Percentiles rank a stretch among this genome's conserved stretches.
These are phyloP conservation scores for Acromyrmex heyeri DNA, from an alignment of 1,140 invertebrate species.

Conservation along the genomic window DNA sequence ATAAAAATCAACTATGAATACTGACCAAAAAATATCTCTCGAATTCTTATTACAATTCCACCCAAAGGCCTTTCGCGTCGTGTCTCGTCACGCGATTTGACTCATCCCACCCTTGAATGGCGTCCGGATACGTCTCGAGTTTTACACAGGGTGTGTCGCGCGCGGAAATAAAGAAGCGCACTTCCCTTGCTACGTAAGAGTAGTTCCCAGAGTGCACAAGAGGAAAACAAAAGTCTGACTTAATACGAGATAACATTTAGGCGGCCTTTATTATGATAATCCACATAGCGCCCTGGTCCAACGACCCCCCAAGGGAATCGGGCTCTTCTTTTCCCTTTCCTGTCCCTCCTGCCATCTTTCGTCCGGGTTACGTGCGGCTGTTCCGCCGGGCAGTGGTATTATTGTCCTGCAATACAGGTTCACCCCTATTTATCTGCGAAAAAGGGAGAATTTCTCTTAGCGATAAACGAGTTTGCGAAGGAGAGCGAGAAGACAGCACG, in stretches of 20 bases:
- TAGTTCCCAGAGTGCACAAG: constrained; percentile 76
- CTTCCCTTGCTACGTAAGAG: constrained; percentile 40
- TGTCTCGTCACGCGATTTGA: constrained; percentile 13
- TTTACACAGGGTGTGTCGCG: constrained; percentile 5
- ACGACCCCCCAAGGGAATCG: constrained; percentile 79
- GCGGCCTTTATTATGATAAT: constrained; percentile 85
- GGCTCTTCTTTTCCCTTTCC: constrained; percentile 42
- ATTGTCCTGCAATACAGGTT: constrained; percentile 84
- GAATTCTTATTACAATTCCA: constrained; percentile 38
- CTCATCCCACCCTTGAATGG: constrained; percentile 10
- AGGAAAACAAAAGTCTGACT: constrained; percentile 83
- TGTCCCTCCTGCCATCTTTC: constrained; percentile 18
- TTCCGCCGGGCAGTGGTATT: constrained; percentile 76
- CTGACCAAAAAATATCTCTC: background rate
- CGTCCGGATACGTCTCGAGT: background rate
- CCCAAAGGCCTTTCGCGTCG: background rate
- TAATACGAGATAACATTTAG: constrained; percentile 85
- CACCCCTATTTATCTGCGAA: constrained; percentile 84
- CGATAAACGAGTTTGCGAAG: constrained; percentile 77
- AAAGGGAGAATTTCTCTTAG: constrained; percentile 83
- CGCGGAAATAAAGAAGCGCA: constrained; percentile 52
- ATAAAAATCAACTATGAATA: no score
- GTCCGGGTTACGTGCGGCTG: constrained; percentile 44
- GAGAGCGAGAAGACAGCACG: constrained; percentile 64
- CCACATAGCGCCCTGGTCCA: constrained; percentile 82